Evolutionary conservation across 2,888 invertebrate species (phyloP), one percentile per base, ranked within the genome.

Genomic region (Pheosia tremula): DNA sequence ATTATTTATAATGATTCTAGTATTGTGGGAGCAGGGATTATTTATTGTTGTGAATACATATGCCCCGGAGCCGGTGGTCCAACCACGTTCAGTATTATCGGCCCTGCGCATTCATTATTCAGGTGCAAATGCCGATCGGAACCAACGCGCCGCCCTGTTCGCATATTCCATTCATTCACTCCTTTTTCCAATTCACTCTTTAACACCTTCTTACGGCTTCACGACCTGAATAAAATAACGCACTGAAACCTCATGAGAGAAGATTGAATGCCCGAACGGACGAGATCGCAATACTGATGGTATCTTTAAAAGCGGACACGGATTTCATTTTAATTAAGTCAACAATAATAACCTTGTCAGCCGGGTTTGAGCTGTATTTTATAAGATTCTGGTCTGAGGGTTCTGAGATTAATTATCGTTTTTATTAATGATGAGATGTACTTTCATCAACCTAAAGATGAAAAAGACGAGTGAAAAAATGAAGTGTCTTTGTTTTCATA

Each of bases 181-280:
- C 86, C 84, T 85, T 90, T 87, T 84, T 83, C 86, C 87, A 84
- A 87, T 91, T 91, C 89, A 87, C 90, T 91, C 86, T 89, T 91
- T 91, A 91, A 89, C 91, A 91, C 91, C 90, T 91, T 87, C 88
- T 89, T 89, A 91, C 85, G 82, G 82, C 83, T 87, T 86, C 89
- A 87, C 84, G 83, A 79, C 77, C 80, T 91, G 90, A 92, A 92
- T 92, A 91, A 91, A 88, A 88, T 88, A 90, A 85, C 82, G 82
- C 77, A 76, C 74, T 68, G 66, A 78, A 86, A 79, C 79, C 89
- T 85, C 84, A 81, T 80, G 87, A 81, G 85, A 83, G 68, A 81
- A 80, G 79, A 86, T 86, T 87, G 84, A 85, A 79, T 79, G 79
- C 78, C 73, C 77, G 67, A 77, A 77, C 71, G 71, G 72, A 76